Conservation (phyloP, 2,113 vertebrate genomes). For the Hyaena hyaena region DNA sequence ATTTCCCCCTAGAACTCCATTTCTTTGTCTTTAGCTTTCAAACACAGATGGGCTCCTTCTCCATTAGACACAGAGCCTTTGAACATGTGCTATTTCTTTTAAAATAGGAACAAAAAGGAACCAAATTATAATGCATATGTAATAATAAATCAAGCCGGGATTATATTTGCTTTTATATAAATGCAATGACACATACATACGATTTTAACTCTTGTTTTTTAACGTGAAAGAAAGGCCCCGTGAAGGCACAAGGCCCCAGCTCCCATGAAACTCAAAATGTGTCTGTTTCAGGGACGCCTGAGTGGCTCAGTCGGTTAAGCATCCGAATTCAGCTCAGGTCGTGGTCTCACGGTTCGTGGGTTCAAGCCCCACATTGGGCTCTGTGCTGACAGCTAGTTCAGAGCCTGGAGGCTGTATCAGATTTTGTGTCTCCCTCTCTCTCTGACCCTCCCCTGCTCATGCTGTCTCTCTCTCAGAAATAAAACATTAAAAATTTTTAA, state of each 20-base stretch:
- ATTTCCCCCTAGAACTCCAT: background rate
- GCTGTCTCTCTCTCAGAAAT: too few relatives aligned
- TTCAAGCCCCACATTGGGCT: too few relatives aligned
- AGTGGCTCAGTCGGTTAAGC: too few relatives aligned
- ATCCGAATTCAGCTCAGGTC: too few relatives aligned
- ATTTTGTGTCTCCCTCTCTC: too few relatives aligned
- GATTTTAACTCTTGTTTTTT: background rate
- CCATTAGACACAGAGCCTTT: background rate
- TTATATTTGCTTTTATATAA: background rate
- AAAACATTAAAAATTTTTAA: too few relatives aligned
- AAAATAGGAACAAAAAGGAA: conserved; percentile 5
- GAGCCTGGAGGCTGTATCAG: too few relatives aligned
- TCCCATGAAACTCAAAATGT: background rate
- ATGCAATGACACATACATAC: background rate
- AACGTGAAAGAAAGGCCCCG: background rate
- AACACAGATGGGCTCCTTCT: background rate
- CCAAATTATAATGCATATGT: background rate
- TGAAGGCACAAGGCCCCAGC: background rate
- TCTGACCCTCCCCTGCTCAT: too few relatives aligned
- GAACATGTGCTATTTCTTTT: background rate
- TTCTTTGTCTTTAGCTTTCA: background rate
- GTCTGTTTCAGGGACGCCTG: background rate
- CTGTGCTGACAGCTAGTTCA: too few relatives aligned
- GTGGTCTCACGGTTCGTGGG: too few relatives aligned
- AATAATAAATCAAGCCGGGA: background rate